These are phyloP conservation scores for Philopedon plagiatum DNA, from an alignment of 2,888 invertebrate species.

Conservation along the genomic window DNA sequence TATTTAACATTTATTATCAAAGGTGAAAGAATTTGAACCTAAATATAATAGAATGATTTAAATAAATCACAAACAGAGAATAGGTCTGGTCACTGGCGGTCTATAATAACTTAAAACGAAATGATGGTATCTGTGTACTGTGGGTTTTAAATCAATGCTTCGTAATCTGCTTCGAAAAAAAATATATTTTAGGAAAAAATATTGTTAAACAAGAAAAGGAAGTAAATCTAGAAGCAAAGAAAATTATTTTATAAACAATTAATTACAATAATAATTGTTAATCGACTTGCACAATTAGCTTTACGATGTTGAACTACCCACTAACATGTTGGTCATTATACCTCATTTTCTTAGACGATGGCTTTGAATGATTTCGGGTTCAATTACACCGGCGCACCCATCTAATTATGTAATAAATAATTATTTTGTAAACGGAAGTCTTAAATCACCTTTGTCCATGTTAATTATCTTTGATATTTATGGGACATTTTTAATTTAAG, in stretches of 20 bases:
- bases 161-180: too few relatives aligned
- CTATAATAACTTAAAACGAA: too few relatives aligned
- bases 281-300: constrained; percentile 17
- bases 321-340: constrained; percentile 19
- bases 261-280: background rate
- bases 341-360: constrained; percentile 15
- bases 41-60: too few relatives aligned
- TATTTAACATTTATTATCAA: too few relatives aligned
- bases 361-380: constrained; percentile 20
- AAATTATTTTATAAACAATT: background rate
- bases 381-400: constrained; percentile 22
- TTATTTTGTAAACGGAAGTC: constrained; percentile 32
- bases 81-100: too few relatives aligned
- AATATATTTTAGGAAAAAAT: too few relatives aligned
- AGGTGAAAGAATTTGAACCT: too few relatives aligned
- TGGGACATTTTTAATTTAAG: background rate
- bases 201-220: background rate
- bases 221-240: background rate
- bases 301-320: constrained; percentile 10
- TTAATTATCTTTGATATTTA: constrained; percentile 3
- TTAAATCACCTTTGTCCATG: constrained; percentile 7
- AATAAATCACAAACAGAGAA: too few relatives aligned
- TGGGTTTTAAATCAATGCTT: too few relatives aligned
- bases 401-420: constrained; percentile 21
- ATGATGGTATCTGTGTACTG: too few relatives aligned